A percentile compares a stretch with the other conserved stretches of the same genome.
These are phyloP conservation scores for Ips typographus DNA, from an alignment of 1,140 invertebrate species.

Conservation along the genomic window DNA sequence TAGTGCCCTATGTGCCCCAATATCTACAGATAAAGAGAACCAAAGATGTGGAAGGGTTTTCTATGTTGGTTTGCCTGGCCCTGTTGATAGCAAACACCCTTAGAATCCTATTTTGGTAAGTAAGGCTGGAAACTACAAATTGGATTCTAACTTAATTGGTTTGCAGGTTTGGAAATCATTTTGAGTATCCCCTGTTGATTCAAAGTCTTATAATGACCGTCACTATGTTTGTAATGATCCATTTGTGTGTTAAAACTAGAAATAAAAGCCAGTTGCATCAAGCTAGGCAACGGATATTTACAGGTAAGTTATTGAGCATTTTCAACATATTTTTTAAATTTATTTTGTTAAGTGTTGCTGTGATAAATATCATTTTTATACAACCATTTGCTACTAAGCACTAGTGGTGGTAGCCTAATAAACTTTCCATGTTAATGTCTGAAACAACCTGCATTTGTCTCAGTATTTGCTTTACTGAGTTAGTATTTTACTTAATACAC, in stretches of 20 bases:
- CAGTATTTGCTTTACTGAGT: too few relatives aligned
- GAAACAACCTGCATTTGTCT: too few relatives aligned
- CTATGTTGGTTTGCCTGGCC: constrained; percentile 92
- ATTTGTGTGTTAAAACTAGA: constrained; percentile 87
- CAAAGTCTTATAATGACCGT: constrained; percentile 98
- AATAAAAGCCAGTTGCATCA: constrained; percentile 80
- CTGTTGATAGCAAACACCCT: constrained; percentile 94
- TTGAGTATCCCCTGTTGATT: constrained; percentile 90
- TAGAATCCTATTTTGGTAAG: constrained; percentile 96
- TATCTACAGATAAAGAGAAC: constrained; percentile 89
- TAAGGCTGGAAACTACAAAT: not conserved
- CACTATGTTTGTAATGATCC: constrained; percentile 94
- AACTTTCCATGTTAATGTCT: too few relatives aligned
- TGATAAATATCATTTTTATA: constrained; percentile 3
- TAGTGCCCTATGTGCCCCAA: constrained; percentile 86
- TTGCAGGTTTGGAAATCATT: constrained; percentile 93
- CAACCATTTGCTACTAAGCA: not conserved
- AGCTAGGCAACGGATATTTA: constrained; percentile 77
- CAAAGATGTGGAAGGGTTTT: constrained; percentile 94
- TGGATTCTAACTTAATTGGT: not conserved
- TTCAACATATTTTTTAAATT: not conserved
- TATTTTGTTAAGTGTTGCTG: not conserved
- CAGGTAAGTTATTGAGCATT: constrained; percentile 63
- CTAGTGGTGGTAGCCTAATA: too few relatives aligned
- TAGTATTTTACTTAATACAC: too few relatives aligned